These are phyloP conservation scores for Zaprionus lachaisei DNA, from an alignment of 1,140 invertebrate genomes.

Conservation along the genomic window DNA sequence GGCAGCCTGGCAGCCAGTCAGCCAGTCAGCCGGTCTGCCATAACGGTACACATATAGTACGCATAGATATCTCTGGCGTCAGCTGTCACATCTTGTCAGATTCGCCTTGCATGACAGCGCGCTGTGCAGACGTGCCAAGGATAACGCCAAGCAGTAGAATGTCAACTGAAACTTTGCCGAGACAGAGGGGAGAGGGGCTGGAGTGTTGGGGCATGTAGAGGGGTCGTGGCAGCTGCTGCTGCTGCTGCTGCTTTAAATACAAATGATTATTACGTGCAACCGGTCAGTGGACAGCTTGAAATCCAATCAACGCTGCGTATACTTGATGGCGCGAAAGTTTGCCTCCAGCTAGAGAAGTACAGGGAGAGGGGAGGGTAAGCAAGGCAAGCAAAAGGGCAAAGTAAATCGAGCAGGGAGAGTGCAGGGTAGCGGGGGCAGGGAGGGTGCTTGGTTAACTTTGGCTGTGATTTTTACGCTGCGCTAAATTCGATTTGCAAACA, in stretches of 20 bases:
- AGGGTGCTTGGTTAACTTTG: conserved; percentile 16
- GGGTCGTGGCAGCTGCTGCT: conserved; percentile 15
- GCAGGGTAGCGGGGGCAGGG: neutral
- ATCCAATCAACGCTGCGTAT: conserved; percentile 79
- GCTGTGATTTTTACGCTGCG: conserved; percentile 50
- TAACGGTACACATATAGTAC: conserved; percentile 36
- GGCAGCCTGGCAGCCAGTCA: too few species aligned
- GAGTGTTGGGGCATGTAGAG: neutral
- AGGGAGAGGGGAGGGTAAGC: neutral
- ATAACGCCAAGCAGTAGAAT: conserved; percentile 57
- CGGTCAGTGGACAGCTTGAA: conserved; percentile 58
- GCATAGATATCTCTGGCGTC: conserved; percentile 33
- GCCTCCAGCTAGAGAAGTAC: neutral
- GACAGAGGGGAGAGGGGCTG: neutral
- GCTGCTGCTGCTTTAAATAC: conserved; percentile 32
- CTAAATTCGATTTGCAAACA: conserved; percentile 79
- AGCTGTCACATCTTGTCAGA: conserved; percentile 76
- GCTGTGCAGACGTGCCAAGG: conserved; percentile 68
- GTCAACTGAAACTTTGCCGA: conserved; percentile 25
- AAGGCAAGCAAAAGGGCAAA: neutral
- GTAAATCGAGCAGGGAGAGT: neutral
- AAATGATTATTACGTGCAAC: conserved; percentile 51
- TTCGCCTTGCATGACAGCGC: conserved; percentile 59
- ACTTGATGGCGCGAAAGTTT: conserved; percentile 54
- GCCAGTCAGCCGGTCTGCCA: neutral